Evolutionary conservation across 2,888 invertebrate genomes (phyloP).

Genomic region (Himalopsyche japonica): DNA sequence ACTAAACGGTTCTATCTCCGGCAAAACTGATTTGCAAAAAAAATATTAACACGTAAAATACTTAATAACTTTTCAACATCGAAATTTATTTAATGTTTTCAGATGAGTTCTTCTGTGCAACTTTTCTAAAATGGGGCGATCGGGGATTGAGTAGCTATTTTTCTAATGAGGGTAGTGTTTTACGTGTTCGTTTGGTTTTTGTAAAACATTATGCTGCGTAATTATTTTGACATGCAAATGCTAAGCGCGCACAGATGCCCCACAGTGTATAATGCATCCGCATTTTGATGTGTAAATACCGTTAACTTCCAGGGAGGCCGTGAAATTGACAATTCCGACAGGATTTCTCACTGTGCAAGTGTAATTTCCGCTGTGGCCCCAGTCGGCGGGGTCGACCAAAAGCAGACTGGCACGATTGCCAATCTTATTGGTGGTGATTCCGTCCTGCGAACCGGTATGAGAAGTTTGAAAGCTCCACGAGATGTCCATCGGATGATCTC

Average conservation of each 20-base stretch:
- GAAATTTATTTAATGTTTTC: neutral
- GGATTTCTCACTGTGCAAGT: conserved; percentile 74
- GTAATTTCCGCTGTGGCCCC: conserved; percentile 74
- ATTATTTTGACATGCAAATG: neutral
- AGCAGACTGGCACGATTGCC: conserved; percentile 65
- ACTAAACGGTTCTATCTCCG: conserved; percentile 59
- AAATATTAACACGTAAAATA: conserved; percentile 5
- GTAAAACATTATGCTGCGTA: neutral
- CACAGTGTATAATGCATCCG: neutral
- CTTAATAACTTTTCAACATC: neutral
- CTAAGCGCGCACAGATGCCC: neutral
- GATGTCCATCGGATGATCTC: conserved; percentile 70
- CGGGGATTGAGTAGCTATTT: neutral
- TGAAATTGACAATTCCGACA: conserved; percentile 70
- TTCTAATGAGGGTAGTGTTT: neutral
- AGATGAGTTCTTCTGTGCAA: neutral
- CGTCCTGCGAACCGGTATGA: conserved; percentile 67
- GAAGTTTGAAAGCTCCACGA: conserved; percentile 73
- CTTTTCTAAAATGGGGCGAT: neutral
- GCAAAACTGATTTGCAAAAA: conserved; percentile 48
- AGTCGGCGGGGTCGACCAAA: conserved; percentile 65
- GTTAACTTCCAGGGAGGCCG: conserved; percentile 72
- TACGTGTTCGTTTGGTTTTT: neutral
- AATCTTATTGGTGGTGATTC: conserved; percentile 60
- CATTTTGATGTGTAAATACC: conserved; percentile 55